phyloP scores from a whole-genome alignment of 1,140 invertebrate genomes.

The Medauroidea extradentata region DNA sequence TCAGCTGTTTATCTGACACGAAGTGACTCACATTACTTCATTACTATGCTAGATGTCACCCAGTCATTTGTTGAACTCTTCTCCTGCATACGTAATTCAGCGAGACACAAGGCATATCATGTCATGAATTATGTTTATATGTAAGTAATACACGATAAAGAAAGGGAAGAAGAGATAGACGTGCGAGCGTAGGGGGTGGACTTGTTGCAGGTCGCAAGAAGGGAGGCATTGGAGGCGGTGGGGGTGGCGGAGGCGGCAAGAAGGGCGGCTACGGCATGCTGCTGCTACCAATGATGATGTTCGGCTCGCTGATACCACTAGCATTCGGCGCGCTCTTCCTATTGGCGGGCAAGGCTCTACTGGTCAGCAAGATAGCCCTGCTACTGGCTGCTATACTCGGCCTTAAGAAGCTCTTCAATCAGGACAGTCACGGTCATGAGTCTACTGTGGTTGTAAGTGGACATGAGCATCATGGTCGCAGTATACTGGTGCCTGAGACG shows the following conservation, averaged over 20 bases:
- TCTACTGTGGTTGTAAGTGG: conserved; percentile 22
- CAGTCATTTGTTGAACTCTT: too few relatives aligned
- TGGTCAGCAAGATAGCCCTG: conserved; percentile 75
- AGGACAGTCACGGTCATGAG: conserved; percentile 50
- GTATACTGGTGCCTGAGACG: background rate
- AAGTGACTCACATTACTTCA: too few relatives aligned
- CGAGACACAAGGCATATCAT: too few relatives aligned
- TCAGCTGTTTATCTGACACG: too few relatives aligned
- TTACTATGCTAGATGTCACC: too few relatives aligned
- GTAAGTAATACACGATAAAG: too few relatives aligned
- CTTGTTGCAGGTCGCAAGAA: too few relatives aligned
- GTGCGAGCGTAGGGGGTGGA: too few relatives aligned
- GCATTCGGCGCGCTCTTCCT: conserved; percentile 73
- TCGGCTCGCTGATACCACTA: conserved; percentile 70
- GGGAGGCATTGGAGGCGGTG: conserved; percentile 23
- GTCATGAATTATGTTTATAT: too few relatives aligned
- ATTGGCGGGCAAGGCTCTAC: conserved; percentile 75
- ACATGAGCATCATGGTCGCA: background rate
- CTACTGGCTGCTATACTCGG: conserved; percentile 77
- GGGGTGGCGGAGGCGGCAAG: conserved; percentile 59
- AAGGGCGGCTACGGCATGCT: conserved; percentile 66
- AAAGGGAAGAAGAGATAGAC: too few relatives aligned
- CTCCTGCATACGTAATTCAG: too few relatives aligned
- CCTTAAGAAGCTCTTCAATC: conserved; percentile 70
- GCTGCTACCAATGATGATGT: conserved; percentile 69